Evolutionary conservation across 2,113 vertebrate species (phyloP), one percentile per base, ranked within the genome.

Genomic region (Menura novaehollandiae): DNA sequence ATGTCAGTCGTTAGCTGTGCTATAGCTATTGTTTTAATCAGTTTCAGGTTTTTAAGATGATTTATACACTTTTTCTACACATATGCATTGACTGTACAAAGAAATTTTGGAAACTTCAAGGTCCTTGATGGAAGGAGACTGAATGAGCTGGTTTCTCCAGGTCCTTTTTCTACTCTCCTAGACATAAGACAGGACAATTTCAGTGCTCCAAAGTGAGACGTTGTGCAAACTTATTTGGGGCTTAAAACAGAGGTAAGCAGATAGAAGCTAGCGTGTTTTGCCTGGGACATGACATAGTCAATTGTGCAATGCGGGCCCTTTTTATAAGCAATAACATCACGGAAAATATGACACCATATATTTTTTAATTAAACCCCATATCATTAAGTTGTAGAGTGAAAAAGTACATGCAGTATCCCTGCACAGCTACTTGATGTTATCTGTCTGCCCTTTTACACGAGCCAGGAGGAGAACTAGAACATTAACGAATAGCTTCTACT

Each of bases 371-470:
- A 91, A 93, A 77, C 30, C 23, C 22, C 22, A 10, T 73, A 80
- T 90, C 63, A 73, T 81, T 86, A 96, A 90, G 33, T 67, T 80
- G 52, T 47, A 55, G 24, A 90, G 52, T 86, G 60, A 95, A 93
- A 93, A 96, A 86, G 82, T 85, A 91, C 94, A 90, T 44, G 43
- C 60, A 94, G 72, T 95, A 80, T 85, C 88, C 46, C 74, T 2
- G 5, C 59, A 83, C 67, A 71, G 59, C 43, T 91, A 71, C 72
- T 80, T 71, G 95, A 96, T 96, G 39, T 88, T 95, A 96, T 96
- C 95, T 95, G 21, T 66, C 46, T 93, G 59, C 59, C 89, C 91
- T 95, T 97, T 96, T 74, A 88, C 51, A 47, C 47, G 82, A 86
- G 74, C 78, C 85, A 90, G 83, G 51, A 88, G 62, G 77, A 89